Evolutionary conservation across 2,797 vertebrate genomes (phyloP), one percentile per base, ranked within the genome.

Genomic region (Helarctos malayanus): DNA sequence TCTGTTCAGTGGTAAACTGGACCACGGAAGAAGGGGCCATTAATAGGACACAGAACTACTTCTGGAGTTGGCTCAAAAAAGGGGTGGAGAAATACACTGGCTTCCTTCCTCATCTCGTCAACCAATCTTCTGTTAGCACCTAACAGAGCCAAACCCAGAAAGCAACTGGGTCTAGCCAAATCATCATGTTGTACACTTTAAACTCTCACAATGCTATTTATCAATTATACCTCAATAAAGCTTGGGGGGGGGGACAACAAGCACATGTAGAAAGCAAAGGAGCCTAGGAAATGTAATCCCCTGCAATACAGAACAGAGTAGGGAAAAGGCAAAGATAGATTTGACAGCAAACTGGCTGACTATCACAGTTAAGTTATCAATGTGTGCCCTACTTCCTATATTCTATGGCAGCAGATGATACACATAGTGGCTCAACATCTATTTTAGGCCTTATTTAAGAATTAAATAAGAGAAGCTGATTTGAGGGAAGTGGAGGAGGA

Each of bases 11-110:
- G 38, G 23, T 35, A 85, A 80, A 41, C 35, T 57, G 57, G 57
- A 94, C 35, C 49, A 95, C 1, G 7, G 32, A 90, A 69, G 38
- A 90, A 80, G 27, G 16, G 38, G 38, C 3, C 82, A 23, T 38
- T 80, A 73, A 79, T 18, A 27, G 27, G 54, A 89, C 29, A 63
- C 35, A 97, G n/a, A 89, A 73, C n/a, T 95, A 25, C n/a, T 93
- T n/a, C 14, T 59, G 19, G 79, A 89, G 32, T 6, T 85, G 25
- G 52, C 23, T 85, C 76, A 35, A 83, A 78, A 94, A 56, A 14
- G 5, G 6, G 25, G 15, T 59, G 8, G 32, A 45, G 32, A 76
- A 80, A 83, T 49, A 79, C 6, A 3, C 27, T 57, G 23, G n/a
- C 23, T 80, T 92, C 59, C 73, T 52, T 15, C 49, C 79, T 71